These are phyloP conservation scores for Oostethus manadensis DNA, from an alignment of 2,113 vertebrate genomes.

Conservation along the genomic window DNA sequence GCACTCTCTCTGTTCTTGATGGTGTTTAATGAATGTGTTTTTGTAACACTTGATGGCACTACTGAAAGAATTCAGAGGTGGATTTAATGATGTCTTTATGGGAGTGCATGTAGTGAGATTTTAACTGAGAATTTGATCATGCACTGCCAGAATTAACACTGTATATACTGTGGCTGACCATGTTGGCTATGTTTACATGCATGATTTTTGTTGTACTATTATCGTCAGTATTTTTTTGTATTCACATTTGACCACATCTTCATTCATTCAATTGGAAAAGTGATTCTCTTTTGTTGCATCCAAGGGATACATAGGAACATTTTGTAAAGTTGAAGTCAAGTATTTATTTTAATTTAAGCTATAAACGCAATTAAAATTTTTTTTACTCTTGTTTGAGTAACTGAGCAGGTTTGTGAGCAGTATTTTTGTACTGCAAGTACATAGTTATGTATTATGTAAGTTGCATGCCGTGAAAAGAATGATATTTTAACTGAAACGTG, in stretches of 20 bases:
- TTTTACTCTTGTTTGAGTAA: slow-evolving; percentile 2
- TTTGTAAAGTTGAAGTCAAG: neutral
- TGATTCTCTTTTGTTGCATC: neutral
- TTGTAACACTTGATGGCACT: slow-evolving; percentile 55
- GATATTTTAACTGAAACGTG: slow-evolving; percentile 19
- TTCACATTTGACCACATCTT: neutral
- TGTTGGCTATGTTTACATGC: slow-evolving; percentile 59
- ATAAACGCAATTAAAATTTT: neutral
- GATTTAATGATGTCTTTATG: slow-evolving; percentile 28
- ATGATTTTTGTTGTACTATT: slow-evolving; percentile 11
- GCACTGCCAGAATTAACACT: slow-evolving; percentile 59
- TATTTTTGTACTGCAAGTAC: slow-evolving; percentile 2
- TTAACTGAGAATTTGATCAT: slow-evolving; percentile 27
- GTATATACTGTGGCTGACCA: slow-evolving; percentile 48
- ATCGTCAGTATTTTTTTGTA: slow-evolving; percentile 1
- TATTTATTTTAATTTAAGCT: neutral
- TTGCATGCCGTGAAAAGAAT: slow-evolving; percentile 17
- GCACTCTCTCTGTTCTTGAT: slow-evolving; percentile 44
- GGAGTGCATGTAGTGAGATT: slow-evolving; percentile 19
- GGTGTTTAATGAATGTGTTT: slow-evolving; percentile 60
- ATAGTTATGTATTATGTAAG: slow-evolving; percentile 14
- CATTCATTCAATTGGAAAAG: no score
- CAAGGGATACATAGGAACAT: neutral
- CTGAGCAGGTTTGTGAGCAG: neutral
- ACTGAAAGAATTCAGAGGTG: slow-evolving; percentile 25